Percentiles rank a stretch among this genome's conserved stretches.
These are phyloP conservation scores for Pyrrhia umbra DNA, from an alignment of 2,888 invertebrate genomes.

Conservation along the genomic window DNA sequence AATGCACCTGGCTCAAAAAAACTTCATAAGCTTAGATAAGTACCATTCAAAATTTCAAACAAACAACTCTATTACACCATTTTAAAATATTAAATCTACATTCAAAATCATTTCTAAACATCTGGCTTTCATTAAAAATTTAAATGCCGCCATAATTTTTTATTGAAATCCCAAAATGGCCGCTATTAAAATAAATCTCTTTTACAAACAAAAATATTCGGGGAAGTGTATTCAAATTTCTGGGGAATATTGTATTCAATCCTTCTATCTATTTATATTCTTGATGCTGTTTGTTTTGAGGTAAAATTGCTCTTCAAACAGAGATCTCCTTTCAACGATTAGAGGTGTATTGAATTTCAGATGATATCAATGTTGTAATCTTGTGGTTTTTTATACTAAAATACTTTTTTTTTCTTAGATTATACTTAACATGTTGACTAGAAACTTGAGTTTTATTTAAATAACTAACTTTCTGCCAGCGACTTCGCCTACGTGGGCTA, in stretches of 20 bases:
- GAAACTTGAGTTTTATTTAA: too few species aligned
- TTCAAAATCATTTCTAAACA: slow-evolving; percentile 3
- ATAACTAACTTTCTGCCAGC: too few species aligned
- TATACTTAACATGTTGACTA: too few species aligned
- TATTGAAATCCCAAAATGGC: slow-evolving; percentile 19
- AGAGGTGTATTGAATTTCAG: slow-evolving; percentile 29
- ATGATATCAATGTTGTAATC: background rate
- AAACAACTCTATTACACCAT: background rate
- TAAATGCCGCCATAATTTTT: slow-evolving; percentile 14
- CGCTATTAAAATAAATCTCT: slow-evolving; percentile 28
- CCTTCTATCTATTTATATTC: slow-evolving; percentile 15
- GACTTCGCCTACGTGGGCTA: too few species aligned
- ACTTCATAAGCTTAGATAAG: too few species aligned
- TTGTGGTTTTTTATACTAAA: background rate
- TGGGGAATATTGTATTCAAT: background rate
- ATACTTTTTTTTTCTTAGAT: too few species aligned
- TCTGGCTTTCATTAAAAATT: slow-evolving; percentile 3
- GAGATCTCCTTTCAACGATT: slow-evolving; percentile 17
- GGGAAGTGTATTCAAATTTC: slow-evolving; percentile 13
- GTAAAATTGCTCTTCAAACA: slow-evolving; percentile 29
- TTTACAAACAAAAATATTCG: slow-evolving; percentile 16
- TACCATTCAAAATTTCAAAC: background rate
- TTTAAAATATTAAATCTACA: background rate
- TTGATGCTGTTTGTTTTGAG: slow-evolving; percentile 34
- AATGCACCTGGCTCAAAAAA: too few species aligned